These are phyloP conservation scores for Hyles vespertilio DNA, from an alignment of 1,140 invertebrate species.

Conservation along the genomic window DNA sequence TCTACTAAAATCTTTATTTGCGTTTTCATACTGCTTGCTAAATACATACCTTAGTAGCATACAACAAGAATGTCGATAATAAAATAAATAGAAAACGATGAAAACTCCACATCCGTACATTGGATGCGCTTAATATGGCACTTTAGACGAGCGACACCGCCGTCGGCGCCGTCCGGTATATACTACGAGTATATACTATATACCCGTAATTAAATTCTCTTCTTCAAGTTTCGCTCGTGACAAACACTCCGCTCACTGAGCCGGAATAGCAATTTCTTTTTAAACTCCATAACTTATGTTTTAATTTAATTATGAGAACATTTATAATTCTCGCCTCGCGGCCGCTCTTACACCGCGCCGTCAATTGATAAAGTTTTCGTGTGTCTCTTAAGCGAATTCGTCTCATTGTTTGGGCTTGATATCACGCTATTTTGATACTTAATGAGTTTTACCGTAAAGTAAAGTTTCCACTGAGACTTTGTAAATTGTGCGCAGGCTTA, in stretches of 20 bases:
- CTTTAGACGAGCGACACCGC: background rate
- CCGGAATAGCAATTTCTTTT: constrained; percentile 58
- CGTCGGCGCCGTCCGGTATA: constrained; percentile 14
- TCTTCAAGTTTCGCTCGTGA: constrained; percentile 41
- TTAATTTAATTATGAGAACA: constrained; percentile 64
- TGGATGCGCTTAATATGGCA: background rate
- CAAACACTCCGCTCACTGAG: constrained; percentile 37
- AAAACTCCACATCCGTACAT: no score
- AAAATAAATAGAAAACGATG: no score
- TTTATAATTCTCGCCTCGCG: constrained; percentile 58
- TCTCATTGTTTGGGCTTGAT: constrained; percentile 36
- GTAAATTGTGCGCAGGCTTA: no score
- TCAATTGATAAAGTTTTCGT: constrained; percentile 64
- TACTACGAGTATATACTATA: no score
- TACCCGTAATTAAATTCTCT: constrained; percentile 56
- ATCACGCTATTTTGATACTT: constrained; percentile 13
- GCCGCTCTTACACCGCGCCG: constrained; percentile 35
- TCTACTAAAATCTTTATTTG: no score
- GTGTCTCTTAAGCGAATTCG: constrained; percentile 58
- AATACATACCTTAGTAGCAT: no score
- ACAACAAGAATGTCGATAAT: no score
- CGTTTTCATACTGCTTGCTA: no score
- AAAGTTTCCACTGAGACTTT: no score
- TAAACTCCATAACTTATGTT: constrained; percentile 65
- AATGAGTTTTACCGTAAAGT: constrained; percentile 8